Evolutionary conservation across 2,888 invertebrate genomes (phyloP).

Genomic region (Spodoptera exigua): DNA sequence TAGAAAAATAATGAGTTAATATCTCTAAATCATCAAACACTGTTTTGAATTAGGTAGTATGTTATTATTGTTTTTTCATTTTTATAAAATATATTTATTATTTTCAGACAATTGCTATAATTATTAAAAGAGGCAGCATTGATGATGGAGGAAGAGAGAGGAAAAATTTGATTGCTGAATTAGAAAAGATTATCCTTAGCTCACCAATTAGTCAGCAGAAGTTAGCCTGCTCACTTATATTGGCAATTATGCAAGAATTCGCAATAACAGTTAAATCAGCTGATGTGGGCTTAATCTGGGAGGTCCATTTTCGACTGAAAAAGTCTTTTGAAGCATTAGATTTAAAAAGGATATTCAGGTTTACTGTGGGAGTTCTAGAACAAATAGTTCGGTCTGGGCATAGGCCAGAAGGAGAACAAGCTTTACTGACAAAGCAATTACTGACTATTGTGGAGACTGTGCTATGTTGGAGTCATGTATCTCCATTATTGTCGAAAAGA

Average conservation of each 20-base stretch:
- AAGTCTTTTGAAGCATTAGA: constrained; percentile 95
- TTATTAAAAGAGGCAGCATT: constrained; percentile 95
- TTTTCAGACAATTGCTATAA: constrained; percentile 94
- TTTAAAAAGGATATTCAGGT: constrained; percentile 93
- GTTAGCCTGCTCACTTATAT: constrained; percentile 95
- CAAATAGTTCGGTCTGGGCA: constrained; percentile 82
- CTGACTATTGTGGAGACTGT: constrained; percentile 94
- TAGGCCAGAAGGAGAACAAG: constrained; percentile 86
- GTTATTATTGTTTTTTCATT: too few relatives aligned
- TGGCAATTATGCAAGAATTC: constrained; percentile 96
- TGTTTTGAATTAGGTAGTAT: too few relatives aligned
- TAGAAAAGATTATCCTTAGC: constrained; percentile 94
- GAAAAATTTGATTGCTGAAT: constrained; percentile 91
- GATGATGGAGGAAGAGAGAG: constrained; percentile 92
- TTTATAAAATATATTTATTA: neutral
- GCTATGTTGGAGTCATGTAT: constrained; percentile 94
- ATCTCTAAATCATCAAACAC: too few relatives aligned
- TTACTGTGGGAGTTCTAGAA: constrained; percentile 82
- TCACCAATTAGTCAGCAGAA: constrained; percentile 94
- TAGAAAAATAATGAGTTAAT: too few relatives aligned
- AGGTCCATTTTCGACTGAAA: constrained; percentile 95
- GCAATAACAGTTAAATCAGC: constrained; percentile 95
- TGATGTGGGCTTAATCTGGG: constrained; percentile 96
- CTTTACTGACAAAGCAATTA: constrained; percentile 91
- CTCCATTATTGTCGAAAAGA: constrained; percentile 91